A percentile compares a stretch with the other conserved stretches of the same genome.
phyloP scores from a whole-genome alignment of 2,797 vertebrate species.

The Triplophysa bombifrons region DNA sequence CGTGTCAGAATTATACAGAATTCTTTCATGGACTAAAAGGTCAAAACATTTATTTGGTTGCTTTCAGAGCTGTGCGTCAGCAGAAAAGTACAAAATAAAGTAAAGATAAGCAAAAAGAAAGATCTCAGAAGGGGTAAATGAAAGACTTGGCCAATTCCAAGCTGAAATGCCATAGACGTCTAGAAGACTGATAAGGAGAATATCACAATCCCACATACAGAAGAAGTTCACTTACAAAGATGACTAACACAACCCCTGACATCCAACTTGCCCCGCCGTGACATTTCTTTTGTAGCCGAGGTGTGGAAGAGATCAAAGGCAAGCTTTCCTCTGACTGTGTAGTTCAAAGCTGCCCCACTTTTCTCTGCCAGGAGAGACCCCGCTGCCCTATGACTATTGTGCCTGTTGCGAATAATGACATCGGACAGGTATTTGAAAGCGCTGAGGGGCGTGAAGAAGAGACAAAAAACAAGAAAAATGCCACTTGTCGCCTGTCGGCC shows the following conservation, averaged over 20 bases:
- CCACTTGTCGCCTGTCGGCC: conserved; percentile 10
- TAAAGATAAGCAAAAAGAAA: not conserved
- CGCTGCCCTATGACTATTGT: conserved; percentile 46
- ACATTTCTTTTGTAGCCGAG: conserved; percentile 38
- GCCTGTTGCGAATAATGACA: conserved; percentile 49
- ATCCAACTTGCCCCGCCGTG: conserved; percentile 39
- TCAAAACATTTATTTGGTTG: not conserved
- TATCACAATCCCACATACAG: not conserved
- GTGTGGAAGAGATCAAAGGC: conserved; percentile 51
- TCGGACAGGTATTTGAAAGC: conserved; percentile 53
- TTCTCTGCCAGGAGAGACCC: conserved; percentile 45
- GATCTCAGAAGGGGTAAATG: not conserved
- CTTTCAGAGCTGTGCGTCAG: not conserved
- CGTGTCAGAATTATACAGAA: not conserved
- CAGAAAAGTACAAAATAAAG: not conserved
- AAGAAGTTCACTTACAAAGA: conserved; percentile 28
- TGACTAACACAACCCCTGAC: conserved; percentile 39
- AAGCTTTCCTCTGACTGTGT: conserved; percentile 19
- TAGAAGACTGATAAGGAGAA: conserved; percentile 1
- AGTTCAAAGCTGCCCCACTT: conserved; percentile 62
- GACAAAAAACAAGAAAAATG: conserved; percentile 15
- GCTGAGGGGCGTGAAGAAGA: conserved; percentile 5
- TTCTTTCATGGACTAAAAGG: not conserved
- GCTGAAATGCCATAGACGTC: not conserved
- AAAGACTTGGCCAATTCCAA: not conserved